Evolutionary conservation across 2,797 vertebrate species (phyloP).

Genomic region (Dipus sagitta): DNA sequence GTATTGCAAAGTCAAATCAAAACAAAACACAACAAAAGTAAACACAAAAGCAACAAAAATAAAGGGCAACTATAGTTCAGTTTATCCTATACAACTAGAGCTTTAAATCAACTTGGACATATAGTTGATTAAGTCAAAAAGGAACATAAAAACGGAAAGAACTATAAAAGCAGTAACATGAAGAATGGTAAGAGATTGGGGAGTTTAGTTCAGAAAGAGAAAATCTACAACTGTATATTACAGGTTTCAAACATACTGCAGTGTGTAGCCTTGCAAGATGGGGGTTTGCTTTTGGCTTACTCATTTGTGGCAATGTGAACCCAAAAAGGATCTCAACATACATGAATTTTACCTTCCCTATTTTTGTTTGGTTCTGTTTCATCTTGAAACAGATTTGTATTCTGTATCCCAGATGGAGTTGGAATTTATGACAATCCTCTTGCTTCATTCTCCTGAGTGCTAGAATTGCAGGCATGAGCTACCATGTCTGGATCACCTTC

Average conservation of each 20-base stretch:
- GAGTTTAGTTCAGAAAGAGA: background rate
- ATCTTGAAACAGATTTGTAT: background rate
- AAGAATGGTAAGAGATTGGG: background rate
- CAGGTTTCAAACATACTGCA: background rate
- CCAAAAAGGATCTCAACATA: background rate
- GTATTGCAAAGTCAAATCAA: too few relatives aligned
- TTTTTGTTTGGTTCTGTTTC: background rate
- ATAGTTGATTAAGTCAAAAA: background rate
- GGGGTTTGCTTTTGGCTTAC: background rate
- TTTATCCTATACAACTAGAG: background rate
- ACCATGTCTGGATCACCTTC: background rate
- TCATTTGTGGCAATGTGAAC: background rate
- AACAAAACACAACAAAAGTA: too few relatives aligned
- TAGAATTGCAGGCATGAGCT: background rate
- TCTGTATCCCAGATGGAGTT: background rate
- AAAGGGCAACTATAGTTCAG: conserved; percentile 3
- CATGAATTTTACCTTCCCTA: background rate
- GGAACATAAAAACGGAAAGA: background rate
- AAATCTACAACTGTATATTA: background rate
- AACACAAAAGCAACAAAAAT: too few relatives aligned
- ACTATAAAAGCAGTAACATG: background rate
- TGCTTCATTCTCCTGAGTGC: background rate
- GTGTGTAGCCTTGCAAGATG: background rate
- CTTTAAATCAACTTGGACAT: conserved; percentile 39
- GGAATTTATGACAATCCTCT: background rate